Evolutionary conservation across 2,113 vertebrate genomes (phyloP).

Genomic region (Nycticorax nycticorax): DNA sequence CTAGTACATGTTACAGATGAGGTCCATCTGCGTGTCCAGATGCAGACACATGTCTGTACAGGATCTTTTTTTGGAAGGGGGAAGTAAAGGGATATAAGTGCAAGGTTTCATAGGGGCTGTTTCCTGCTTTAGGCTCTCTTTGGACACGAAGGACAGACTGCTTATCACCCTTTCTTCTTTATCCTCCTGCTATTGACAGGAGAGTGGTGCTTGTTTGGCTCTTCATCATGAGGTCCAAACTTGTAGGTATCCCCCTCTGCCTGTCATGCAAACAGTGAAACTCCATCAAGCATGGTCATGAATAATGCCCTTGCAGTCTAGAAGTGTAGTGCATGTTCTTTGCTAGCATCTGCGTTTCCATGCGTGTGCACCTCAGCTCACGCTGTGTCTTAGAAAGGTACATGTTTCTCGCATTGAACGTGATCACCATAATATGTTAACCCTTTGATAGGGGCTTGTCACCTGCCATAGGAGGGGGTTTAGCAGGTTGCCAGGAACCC

Average conservation of each 20-base stretch:
- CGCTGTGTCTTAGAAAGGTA: background rate
- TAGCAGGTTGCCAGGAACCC: background rate
- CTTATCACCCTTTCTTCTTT: background rate
- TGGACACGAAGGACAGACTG: background rate
- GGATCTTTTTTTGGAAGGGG: background rate
- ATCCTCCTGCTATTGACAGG: background rate
- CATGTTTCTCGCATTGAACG: fast-evolving
- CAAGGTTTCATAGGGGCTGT: background rate
- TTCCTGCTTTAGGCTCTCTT: background rate
- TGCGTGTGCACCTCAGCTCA: background rate
- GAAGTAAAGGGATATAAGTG: background rate
- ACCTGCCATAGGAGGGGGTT: background rate
- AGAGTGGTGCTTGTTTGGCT: background rate
- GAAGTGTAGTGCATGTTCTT: background rate
- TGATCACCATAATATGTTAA: background rate
- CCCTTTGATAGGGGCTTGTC: background rate
- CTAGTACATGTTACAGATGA: background rate
- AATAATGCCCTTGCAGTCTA: background rate
- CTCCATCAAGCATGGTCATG: background rate
- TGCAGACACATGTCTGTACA: background rate
- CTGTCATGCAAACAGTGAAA: background rate
- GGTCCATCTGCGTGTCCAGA: constrained; percentile 17
- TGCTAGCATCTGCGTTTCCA: background rate
- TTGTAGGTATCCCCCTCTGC: background rate
- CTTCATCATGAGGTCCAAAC: background rate